These are phyloP conservation scores for Nymphalis io DNA, from an alignment of 1,140 invertebrate species.

Conservation along the genomic window DNA sequence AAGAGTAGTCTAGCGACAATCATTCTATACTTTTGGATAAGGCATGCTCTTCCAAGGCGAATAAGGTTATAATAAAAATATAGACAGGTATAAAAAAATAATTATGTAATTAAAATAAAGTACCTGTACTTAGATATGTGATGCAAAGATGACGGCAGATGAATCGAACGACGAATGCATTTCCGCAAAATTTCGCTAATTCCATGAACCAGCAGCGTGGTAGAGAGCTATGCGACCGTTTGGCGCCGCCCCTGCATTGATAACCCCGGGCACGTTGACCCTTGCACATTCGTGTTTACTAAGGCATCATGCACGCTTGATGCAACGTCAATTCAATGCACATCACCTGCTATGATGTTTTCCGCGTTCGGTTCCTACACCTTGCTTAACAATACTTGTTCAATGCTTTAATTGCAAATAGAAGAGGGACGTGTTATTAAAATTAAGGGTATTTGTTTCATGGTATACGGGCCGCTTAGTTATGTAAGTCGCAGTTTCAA, in stretches of 20 bases:
- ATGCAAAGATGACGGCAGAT: background rate
- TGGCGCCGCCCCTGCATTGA: conserved; percentile 67
- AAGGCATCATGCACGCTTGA: conserved; percentile 54
- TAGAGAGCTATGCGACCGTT: conserved; percentile 54
- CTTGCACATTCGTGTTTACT: conserved; percentile 68
- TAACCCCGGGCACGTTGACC: conserved; percentile 76
- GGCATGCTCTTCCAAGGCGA: too few relatives aligned
- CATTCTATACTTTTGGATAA: too few relatives aligned
- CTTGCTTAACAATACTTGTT: too few relatives aligned
- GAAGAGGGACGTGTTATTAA: too few relatives aligned
- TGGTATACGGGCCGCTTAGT: too few relatives aligned
- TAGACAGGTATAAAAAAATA: background rate
- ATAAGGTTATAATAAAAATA: background rate
- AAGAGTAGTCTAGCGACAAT: too few relatives aligned
- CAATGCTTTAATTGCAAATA: too few relatives aligned
- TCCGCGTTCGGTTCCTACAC: background rate
- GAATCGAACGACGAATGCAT: background rate
- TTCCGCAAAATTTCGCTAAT: conserved; percentile 26
- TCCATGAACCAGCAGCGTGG: conserved; percentile 23
- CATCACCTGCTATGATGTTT: conserved; percentile 11
- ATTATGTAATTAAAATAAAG: background rate
- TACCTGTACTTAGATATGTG: background rate
- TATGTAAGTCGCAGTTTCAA: too few relatives aligned
- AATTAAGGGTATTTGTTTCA: too few relatives aligned
- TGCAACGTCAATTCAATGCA: conserved; percentile 29